phyloP scores from a whole-genome alignment of 2,888 invertebrate species.

The Lepidochitona cinerea region DNA sequence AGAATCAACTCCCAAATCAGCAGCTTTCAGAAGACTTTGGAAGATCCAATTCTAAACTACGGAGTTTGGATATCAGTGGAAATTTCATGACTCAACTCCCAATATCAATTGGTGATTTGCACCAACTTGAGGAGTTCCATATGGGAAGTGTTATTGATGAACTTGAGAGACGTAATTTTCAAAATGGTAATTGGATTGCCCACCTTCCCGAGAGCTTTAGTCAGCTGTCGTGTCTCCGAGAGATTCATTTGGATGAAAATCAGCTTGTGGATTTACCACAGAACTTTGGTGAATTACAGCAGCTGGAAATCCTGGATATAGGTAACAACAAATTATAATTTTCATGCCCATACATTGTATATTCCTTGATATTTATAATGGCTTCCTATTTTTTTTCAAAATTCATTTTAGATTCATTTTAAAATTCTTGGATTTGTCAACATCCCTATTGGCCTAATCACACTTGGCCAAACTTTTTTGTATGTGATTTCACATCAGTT shows the following conservation, averaged over 20 bases:
- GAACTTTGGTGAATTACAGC: conserved; percentile 53
- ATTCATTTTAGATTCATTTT: neutral
- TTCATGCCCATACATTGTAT: neutral
- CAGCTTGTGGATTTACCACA: conserved; percentile 51
- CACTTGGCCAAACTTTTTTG: no score
- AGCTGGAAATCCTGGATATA: conserved; percentile 55
- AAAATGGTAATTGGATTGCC: conserved; percentile 63
- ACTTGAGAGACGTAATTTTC: conserved; percentile 55
- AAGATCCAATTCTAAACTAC: conserved; percentile 33
- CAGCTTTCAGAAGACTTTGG: conserved; percentile 43
- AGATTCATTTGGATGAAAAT: conserved; percentile 59
- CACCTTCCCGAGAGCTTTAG: conserved; percentile 51
- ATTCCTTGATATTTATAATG: neutral
- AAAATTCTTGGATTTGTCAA: no score
- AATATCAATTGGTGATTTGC: conserved; percentile 47
- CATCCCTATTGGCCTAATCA: no score
- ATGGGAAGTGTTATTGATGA: conserved; percentile 60
- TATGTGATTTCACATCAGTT: no score
- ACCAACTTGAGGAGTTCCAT: conserved; percentile 46
- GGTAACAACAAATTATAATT: conserved; percentile 40
- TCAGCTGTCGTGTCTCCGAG: conserved; percentile 40
- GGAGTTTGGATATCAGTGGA: conserved; percentile 49
- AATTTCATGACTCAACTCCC: conserved; percentile 57
- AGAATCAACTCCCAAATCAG: conserved; percentile 45
- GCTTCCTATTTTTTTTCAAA: neutral